These are phyloP conservation scores for Rhagonycha lutea DNA, from an alignment of 2,888 invertebrate species.

Conservation along the genomic window DNA sequence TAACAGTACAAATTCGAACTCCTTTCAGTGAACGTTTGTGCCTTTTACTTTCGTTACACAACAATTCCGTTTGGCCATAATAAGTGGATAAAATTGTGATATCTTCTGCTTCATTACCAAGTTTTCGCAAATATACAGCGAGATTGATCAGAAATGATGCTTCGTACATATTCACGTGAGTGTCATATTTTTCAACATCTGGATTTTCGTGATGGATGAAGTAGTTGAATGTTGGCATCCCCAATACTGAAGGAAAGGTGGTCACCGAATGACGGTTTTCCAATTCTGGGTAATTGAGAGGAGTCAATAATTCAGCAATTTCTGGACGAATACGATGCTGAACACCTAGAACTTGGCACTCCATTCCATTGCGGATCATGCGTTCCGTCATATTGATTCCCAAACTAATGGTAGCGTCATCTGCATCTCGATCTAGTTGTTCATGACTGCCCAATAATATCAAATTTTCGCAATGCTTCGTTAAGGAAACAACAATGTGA, in stretches of 20 bases:
- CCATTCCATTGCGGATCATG: too few relatives aligned
- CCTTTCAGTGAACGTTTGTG: conserved; percentile 49
- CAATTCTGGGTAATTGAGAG: conserved; percentile 68
- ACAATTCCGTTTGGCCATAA: conserved; percentile 67
- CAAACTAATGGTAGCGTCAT: conserved; percentile 67
- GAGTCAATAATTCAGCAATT: conserved; percentile 70
- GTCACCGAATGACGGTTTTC: conserved; percentile 63
- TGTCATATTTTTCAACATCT: conserved; percentile 63
- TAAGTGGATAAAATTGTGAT: conserved; percentile 59
- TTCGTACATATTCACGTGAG: conserved; percentile 67
- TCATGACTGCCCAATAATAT: conserved; percentile 87
- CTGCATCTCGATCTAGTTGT: conserved; percentile 73
- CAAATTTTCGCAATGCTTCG: conserved; percentile 74
- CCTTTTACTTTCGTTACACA: conserved; percentile 56
- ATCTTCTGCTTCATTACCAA: conserved; percentile 27
- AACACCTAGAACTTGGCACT: too few relatives aligned
- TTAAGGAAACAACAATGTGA: conserved; percentile 79
- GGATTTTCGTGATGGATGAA: conserved; percentile 66
- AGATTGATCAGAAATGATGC: conserved; percentile 65
- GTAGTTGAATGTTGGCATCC: conserved; percentile 66
- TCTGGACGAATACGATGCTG: too few relatives aligned
- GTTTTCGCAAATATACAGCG: conserved; percentile 64
- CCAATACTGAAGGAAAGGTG: conserved; percentile 61
- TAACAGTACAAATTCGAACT: conserved; percentile 69
- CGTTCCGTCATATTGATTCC: conserved; percentile 62